Conservation (phyloP, 2,888 invertebrate species). For the Glaucopsyche alexis region DNA sequence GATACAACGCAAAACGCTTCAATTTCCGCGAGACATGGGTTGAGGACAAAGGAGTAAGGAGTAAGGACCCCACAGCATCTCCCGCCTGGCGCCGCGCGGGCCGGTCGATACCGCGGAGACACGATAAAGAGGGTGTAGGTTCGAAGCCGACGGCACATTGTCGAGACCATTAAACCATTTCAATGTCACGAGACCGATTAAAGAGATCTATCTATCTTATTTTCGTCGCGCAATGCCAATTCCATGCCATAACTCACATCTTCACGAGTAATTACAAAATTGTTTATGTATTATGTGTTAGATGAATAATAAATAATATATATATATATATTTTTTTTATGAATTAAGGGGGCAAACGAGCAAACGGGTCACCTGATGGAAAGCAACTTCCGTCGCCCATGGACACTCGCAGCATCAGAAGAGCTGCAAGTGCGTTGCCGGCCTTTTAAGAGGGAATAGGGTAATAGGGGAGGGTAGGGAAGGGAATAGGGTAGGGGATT, state of each 20-base stretch:
- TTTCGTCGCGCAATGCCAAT: background rate
- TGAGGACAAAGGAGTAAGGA: background rate
- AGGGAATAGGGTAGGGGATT: too few species aligned
- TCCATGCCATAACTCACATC: background rate
- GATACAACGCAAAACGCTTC: background rate
- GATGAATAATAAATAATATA: background rate
- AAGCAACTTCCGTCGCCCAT: too few species aligned
- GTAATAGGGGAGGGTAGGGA: too few species aligned
- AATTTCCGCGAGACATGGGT: background rate
- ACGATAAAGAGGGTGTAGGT: conserved; percentile 1
- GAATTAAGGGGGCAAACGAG: too few species aligned
- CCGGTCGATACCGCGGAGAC: conserved; percentile 17
- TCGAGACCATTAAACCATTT: background rate
- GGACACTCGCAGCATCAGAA: too few species aligned
- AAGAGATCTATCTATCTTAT: background rate
- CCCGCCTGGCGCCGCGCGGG: background rate
- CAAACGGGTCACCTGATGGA: too few species aligned
- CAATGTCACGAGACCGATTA: conserved; percentile 14
- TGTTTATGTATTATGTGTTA: background rate
- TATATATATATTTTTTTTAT: too few species aligned
- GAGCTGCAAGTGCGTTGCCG: too few species aligned
- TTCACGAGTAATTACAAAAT: background rate
- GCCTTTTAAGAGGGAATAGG: too few species aligned
- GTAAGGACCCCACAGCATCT: background rate
- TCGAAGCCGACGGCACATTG: background rate